A percentile compares a stretch with the other conserved stretches of the same genome.
Conservation (phyloP, 2,888 invertebrate genomes). For the Calliphora vomitoria region DNA sequence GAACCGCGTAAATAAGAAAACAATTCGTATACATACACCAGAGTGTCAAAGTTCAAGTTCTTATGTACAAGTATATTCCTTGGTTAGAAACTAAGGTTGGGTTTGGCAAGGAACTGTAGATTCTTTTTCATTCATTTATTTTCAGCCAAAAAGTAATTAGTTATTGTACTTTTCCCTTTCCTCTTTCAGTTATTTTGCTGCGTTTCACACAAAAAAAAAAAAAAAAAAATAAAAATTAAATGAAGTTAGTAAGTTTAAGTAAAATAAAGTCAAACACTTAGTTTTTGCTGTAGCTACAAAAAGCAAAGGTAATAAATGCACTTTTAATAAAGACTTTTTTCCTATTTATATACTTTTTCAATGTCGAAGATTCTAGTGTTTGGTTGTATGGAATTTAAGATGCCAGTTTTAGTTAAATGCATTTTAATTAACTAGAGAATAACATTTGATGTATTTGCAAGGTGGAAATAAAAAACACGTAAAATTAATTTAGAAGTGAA, state of each 20-base stretch:
- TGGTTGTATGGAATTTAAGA: constrained; percentile 71
- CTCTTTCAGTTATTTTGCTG: not conserved
- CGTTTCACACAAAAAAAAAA: not conserved
- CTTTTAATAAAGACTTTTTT: constrained; percentile 66
- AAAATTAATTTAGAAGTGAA: constrained; percentile 4
- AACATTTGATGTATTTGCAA: constrained; percentile 57
- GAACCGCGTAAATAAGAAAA: not conserved
- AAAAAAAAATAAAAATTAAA: constrained; percentile 9
- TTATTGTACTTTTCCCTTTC: constrained; percentile 37
- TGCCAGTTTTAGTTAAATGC: constrained; percentile 74
- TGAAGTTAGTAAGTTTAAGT: constrained; percentile 42
- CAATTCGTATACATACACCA: not conserved
- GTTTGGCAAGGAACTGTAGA: not conserved
- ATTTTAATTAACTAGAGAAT: constrained; percentile 75
- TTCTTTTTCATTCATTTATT: not conserved
- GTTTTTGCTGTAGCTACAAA: constrained; percentile 25
- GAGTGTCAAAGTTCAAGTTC: not conserved
- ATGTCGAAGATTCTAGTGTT: constrained; percentile 5
- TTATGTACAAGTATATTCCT: not conserved
- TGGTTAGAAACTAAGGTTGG: constrained; percentile 23
- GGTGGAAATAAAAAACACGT: constrained; percentile 6
- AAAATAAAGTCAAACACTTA: constrained; percentile 60
- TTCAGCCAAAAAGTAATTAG: constrained; percentile 64
- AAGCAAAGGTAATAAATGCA: constrained; percentile 60
- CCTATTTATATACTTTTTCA: constrained; percentile 21